A percentile compares a stretch with the other conserved stretches of the same genome.
These are phyloP conservation scores for Cercopithecus neglectus DNA, from an alignment of 2,797 vertebrate species.

Conservation along the genomic window DNA sequence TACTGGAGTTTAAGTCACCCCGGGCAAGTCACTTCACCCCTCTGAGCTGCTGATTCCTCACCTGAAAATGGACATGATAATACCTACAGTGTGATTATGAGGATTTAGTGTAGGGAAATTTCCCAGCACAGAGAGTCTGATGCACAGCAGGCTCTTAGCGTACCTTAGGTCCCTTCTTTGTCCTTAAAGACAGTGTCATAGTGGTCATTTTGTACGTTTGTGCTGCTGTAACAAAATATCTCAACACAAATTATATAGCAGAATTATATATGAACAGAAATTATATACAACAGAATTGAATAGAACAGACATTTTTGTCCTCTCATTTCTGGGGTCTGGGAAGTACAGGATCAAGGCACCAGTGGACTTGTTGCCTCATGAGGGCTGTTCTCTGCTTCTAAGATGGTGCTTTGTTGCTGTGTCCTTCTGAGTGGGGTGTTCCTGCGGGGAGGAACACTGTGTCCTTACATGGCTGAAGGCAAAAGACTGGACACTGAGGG, in stretches of 20 bases:
- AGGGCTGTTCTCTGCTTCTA: not conserved
- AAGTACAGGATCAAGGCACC: not conserved
- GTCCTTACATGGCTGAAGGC: not conserved
- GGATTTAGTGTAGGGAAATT: not conserved
- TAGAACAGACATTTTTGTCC: not conserved
- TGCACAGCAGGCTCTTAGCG: not conserved
- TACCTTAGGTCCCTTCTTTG: not conserved
- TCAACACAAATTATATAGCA: not conserved
- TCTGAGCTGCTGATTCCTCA: not conserved
- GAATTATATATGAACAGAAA: not conserved
- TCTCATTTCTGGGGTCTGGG: not conserved
- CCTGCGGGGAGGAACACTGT: not conserved
- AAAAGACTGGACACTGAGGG: not conserved
- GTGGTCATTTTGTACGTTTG: not conserved
- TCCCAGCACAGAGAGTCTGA: not conserved
- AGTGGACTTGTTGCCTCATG: not conserved
- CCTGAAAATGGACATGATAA: not conserved
- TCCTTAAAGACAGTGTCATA: not conserved
- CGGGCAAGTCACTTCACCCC: not conserved
- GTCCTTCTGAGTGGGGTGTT: not conserved
- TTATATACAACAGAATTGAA: not conserved
- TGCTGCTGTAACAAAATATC: not conserved
- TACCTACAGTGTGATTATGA: not conserved
- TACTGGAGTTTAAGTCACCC: not conserved
- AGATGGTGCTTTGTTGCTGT: not conserved